These are phyloP conservation scores for Drosophila paramelanica DNA, from an alignment of 2,888 invertebrate species.

Conservation along the genomic window DNA sequence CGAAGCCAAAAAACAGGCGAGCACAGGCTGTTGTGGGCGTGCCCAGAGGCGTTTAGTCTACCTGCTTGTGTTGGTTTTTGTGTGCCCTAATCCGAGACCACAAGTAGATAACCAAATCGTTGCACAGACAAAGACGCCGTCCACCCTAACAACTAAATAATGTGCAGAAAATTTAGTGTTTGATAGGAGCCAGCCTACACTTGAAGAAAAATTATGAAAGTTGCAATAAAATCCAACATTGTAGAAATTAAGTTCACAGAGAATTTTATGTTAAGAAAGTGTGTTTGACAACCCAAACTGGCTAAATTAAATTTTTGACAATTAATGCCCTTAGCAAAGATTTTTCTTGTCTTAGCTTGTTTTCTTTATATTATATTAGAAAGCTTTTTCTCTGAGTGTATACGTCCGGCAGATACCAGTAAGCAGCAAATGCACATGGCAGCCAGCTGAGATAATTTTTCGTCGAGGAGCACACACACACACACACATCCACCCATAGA, in stretches of 20 bases:
- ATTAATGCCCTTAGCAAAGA: too few species aligned
- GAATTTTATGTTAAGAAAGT: not conserved
- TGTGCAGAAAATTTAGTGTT: constrained; percentile 74
- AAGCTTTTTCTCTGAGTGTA: constrained; percentile 2
- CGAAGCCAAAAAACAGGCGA: constrained; percentile 5
- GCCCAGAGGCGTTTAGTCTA: constrained; percentile 21
- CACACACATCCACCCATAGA: not conserved
- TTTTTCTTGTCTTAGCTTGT: too few species aligned
- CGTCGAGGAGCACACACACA: constrained; percentile 9
- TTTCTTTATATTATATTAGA: too few species aligned
- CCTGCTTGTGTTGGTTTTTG: constrained; percentile 20
- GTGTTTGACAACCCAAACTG: too few species aligned
- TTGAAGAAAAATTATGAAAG: not conserved
- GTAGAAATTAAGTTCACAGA: not conserved
- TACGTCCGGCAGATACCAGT: constrained; percentile 1
- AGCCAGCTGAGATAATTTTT: constrained; percentile 55
- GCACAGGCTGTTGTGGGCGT: constrained; percentile 37
- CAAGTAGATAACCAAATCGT: constrained; percentile 72
- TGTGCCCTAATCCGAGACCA: constrained; percentile 68
- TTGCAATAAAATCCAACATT: not conserved
- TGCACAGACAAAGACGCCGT: constrained; percentile 58
- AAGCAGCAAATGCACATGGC: constrained; percentile 48
- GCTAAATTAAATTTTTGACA: too few species aligned
- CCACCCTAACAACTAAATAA: constrained; percentile 75
- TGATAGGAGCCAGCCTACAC: constrained; percentile 1